Evolutionary conservation across 1,140 invertebrate genomes (phyloP), one percentile per base, ranked within the genome.

Genomic region (Vollenhovia emeryi): DNA sequence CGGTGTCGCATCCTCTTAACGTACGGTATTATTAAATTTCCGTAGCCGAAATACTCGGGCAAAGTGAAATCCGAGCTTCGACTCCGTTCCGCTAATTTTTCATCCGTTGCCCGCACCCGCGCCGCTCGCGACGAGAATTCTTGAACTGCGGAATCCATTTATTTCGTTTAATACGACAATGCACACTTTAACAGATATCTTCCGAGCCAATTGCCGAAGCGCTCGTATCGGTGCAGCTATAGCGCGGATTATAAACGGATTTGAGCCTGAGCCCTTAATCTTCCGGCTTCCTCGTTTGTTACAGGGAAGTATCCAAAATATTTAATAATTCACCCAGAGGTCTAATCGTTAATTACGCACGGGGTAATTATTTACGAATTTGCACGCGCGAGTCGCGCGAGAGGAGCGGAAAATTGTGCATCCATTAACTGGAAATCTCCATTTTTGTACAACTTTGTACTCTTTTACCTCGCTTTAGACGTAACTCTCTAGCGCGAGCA

Each of bases 21-120:
- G 50, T 59, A 50, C 33, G 24, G 45, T 82, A 73, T 82, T 82
- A 82, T 82, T 82, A 82, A 82, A 82, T 82, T 45, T 82, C n/a
- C 13, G n/a, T 33, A 57, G 2, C 8, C 50, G 40, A 82, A 57
- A 71, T 71, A 57, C 18, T 15, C 21, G 64, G 0, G 33, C 48
- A 45, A 80, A 80, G 64, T 80, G 78, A 80, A 80, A 71, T 57
- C 50, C 48, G 27, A 33, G 59, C 6, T 11, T 18, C 33, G 33
- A 7, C 13, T 57, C 6, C 24, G 6, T 15, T 30, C 33, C 11
- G 18, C 13, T 71, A 69, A 57, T 73, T 73, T 45, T 73, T 59
- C 27, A 18, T 48, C 27, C 59, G 57, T 8, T 60, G 40, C 9
- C 8, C 13, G 15, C 30, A 36, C 40, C 30, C 11, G 18, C 24